Conservation (phyloP, 2,113 vertebrate genomes). For the Thomomys bottae region DNA sequence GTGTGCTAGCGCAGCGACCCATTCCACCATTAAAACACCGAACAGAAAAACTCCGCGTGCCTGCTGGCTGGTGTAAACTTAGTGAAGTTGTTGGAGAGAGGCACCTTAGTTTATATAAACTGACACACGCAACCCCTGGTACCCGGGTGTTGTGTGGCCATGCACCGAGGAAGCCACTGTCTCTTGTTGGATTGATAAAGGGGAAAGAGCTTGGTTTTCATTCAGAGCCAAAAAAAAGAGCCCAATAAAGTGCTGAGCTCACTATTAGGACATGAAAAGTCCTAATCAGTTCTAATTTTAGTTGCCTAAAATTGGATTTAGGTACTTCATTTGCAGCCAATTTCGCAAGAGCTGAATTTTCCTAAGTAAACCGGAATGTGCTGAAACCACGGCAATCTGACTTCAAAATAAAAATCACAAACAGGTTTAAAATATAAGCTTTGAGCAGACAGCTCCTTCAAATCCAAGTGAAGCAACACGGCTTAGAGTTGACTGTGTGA, state of each 20-base stretch:
- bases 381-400: constrained; percentile 78
- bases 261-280: constrained; percentile 77
- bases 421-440: constrained; percentile 64
- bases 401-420: constrained; percentile 79
- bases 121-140: constrained; percentile 84
- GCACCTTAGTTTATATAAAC: constrained; percentile 85
- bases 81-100: constrained; percentile 84
- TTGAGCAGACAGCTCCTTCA: constrained; percentile 69
- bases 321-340: constrained; percentile 72
- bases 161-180: constrained; percentile 81
- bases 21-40: constrained; percentile 86
- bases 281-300: constrained; percentile 77
- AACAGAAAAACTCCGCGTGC: constrained; percentile 78
- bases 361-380: constrained; percentile 75
- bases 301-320: constrained; percentile 71
- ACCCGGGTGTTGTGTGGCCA: constrained; percentile 82
- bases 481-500: constrained; percentile 38
- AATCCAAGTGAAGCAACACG: constrained; percentile 45
- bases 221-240: constrained; percentile 58
- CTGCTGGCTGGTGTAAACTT: constrained; percentile 85
- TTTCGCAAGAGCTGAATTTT: constrained; percentile 77
- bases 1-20: constrained; percentile 86
- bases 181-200: constrained; percentile 74
- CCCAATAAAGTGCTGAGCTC: constrained; percentile 76
- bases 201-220: constrained; percentile 59